Percentiles rank a stretch among this genome's conserved stretches.
Conservation (phyloP, 2,113 vertebrate species). For the Pterophyllum scalare region DNA sequence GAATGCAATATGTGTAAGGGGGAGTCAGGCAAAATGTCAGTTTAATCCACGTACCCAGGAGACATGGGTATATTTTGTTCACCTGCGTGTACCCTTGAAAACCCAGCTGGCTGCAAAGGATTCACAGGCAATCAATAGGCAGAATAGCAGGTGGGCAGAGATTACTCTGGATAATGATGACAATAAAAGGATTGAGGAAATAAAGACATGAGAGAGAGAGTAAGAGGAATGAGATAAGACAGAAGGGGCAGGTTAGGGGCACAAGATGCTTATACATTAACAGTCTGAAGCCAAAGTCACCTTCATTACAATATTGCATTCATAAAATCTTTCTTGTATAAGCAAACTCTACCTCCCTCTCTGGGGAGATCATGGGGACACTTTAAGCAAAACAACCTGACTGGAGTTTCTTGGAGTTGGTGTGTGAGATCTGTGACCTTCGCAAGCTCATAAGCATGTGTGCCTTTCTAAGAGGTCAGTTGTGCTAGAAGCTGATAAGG, state of each 20-base stretch:
- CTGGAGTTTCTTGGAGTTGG: background rate
- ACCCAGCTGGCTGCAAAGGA: constrained; percentile 29
- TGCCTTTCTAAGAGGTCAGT: background rate
- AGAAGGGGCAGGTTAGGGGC: constrained; percentile 19
- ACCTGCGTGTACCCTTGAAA: constrained; percentile 52
- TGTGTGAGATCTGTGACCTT: constrained; percentile 1
- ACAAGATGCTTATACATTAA: constrained; percentile 62
- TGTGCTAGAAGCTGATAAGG: background rate
- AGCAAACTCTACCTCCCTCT: background rate
- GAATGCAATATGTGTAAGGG: background rate
- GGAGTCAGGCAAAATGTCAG: background rate
- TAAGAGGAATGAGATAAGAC: constrained; percentile 12
- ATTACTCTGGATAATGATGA: constrained; percentile 63
- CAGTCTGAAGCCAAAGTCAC: constrained; percentile 73
- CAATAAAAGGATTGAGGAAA: constrained; percentile 53
- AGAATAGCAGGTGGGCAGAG: constrained; percentile 50
- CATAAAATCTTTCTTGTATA: constrained; percentile 43
- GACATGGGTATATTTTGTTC: constrained; percentile 25
- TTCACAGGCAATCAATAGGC: constrained; percentile 57
- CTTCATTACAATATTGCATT: constrained; percentile 55
- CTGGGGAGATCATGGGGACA: background rate
- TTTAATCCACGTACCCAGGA: constrained; percentile 11
- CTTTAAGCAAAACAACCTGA: background rate
- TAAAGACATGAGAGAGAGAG: constrained; percentile 24
- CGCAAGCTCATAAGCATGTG: background rate